These are phyloP conservation scores for Lasius fuliginosus DNA, from an alignment of 2,888 invertebrate species.

Conservation along the genomic window DNA sequence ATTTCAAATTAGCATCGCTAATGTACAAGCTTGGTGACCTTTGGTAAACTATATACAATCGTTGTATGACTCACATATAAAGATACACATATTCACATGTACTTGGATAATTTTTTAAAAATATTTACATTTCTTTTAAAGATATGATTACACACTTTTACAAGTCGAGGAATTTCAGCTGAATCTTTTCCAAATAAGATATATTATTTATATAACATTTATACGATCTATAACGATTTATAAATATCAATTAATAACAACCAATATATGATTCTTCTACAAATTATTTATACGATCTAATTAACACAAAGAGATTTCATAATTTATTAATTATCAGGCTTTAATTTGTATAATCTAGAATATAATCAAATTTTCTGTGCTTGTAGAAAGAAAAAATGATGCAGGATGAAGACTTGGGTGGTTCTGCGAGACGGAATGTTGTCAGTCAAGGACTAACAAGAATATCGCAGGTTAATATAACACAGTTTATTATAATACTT, in stretches of 20 bases:
- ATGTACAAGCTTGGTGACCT: neutral
- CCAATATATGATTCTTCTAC: neutral
- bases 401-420: slow-evolving; percentile 91
- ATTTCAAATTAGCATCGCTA: neutral
- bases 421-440: slow-evolving; percentile 89
- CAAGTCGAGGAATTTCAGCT: neutral
- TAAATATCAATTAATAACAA: neutral
- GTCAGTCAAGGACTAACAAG: slow-evolving; percentile 90
- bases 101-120: neutral
- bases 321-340: neutral
- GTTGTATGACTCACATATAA: neutral
- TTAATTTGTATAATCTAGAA: neutral
- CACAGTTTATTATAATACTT: slow-evolving; percentile 44
- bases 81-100: too few relatives aligned
- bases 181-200: neutral
- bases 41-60: neutral
- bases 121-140: neutral
- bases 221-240: neutral
- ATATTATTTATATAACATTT: neutral
- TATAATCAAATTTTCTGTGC: neutral
- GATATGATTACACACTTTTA: neutral
- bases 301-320: neutral
- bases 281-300: neutral
- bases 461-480: slow-evolving; percentile 88
- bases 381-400: slow-evolving; percentile 86